Evolutionary conservation across 2,888 invertebrate genomes (phyloP), one percentile per base, ranked within the genome.

Genomic region (Eilema sororculum): DNA sequence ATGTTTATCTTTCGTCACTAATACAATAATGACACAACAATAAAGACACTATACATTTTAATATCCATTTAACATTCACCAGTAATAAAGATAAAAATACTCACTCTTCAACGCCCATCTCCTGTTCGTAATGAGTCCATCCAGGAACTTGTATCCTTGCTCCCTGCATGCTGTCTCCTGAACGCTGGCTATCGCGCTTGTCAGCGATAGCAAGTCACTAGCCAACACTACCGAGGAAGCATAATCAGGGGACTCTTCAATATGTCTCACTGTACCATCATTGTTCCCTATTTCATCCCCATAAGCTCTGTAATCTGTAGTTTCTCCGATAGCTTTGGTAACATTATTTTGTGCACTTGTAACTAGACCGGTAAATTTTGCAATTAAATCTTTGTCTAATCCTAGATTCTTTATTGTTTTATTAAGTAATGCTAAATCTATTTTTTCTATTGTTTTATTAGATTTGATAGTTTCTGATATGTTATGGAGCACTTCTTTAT

Each of bases 61-160:
- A 12, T 6, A 8, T 25, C 0, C 20, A 16, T n/a, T 10, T 5
- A 20, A 16, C 25, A 56, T 25, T 10, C 0, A 57, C 12, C 1
- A 30, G 28, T 12, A 13, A 12, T 57, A 20, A 20, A 46, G 24
- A 46, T 22, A 37, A n/a, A 33, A 61, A 30, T 78, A 95, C 96
- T 96, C 82, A 96, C 96, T 95, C 86, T 95, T 93, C 78, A 96
- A 86, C n/a, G 96, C 96, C 96, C 96, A 96, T 88, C 94, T 89
- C 80, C 95, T 95, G 78, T 95, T 95, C 83, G 88, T 84, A 16
- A 94, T 88, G 71, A 96, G 85, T 69, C 95, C 95, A 80, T 95
- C 91, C 74, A 96, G 81, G 59, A 96, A 94, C 68, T 89, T 87
- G 74, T 92, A 91, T 0, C 95, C 95, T 69, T 96, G 96, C 59